phyloP scores from a whole-genome alignment of 2,113 vertebrate genomes.

The Hyperoodon ampullatus region DNA sequence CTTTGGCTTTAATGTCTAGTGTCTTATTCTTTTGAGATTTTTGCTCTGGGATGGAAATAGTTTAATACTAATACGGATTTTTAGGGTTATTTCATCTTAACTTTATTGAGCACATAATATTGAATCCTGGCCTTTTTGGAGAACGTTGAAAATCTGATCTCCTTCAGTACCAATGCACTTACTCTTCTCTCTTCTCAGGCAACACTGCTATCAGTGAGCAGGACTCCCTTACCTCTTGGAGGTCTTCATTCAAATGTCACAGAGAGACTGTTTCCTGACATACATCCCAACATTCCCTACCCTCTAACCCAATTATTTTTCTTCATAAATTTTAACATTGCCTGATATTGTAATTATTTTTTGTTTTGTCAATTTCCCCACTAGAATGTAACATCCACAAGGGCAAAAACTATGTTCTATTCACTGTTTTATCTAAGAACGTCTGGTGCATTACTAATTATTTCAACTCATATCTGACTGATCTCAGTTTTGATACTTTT shows the following conservation, averaged over 20 bases:
- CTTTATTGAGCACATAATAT: background rate
- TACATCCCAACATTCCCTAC: background rate
- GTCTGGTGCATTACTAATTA: background rate
- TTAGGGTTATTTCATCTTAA: background rate
- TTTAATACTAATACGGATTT: background rate
- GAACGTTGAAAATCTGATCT: background rate
- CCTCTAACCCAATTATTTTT: background rate
- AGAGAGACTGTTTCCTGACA: background rate
- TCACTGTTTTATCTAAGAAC: background rate
- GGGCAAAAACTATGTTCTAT: background rate
- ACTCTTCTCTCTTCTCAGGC: background rate
- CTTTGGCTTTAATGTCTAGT: background rate
- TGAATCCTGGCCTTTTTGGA: background rate
- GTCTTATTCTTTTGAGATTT: background rate
- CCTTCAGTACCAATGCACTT: background rate
- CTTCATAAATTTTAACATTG: background rate
- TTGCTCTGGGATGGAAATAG: background rate
- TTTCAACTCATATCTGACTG: background rate
- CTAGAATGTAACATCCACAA: background rate
- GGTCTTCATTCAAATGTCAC: background rate
- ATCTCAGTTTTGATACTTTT: background rate
- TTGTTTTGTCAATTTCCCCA: too few relatives aligned
- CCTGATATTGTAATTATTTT: background rate
- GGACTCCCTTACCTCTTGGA: background rate
- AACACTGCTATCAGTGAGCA: background rate